These are phyloP conservation scores for Anableps anableps DNA, from an alignment of 2,797 vertebrate species.

Conservation along the genomic window DNA sequence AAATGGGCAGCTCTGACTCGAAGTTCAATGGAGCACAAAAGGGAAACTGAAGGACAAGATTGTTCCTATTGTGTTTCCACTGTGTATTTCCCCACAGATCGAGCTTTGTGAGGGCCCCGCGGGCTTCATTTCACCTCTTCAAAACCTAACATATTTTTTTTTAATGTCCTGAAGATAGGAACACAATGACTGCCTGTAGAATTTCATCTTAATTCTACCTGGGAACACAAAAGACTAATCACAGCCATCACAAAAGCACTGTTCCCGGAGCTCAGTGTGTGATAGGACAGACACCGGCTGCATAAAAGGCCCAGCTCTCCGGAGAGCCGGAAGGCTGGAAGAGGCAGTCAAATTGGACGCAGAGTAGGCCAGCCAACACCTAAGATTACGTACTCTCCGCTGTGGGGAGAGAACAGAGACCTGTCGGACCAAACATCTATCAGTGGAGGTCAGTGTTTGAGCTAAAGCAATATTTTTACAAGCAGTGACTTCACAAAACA, in stretches of 20 bases:
- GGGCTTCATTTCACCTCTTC: slow-evolving; percentile 83
- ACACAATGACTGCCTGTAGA: slow-evolving; percentile 82
- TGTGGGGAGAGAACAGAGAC: slow-evolving; percentile 37
- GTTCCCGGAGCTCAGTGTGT: slow-evolving; percentile 71
- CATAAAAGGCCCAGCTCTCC: slow-evolving; percentile 71
- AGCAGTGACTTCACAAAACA: slow-evolving; percentile 56
- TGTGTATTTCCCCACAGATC: slow-evolving; percentile 83
- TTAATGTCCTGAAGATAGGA: slow-evolving; percentile 80
- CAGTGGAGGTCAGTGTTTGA: slow-evolving; percentile 66
- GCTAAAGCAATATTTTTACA: slow-evolving; percentile 50
- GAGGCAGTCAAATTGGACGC: slow-evolving; percentile 65
- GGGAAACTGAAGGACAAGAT: slow-evolving; percentile 81
- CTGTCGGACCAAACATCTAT: slow-evolving; percentile 73
- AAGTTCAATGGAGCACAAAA: slow-evolving; percentile 80
- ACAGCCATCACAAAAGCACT: slow-evolving; percentile 81
- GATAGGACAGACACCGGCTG: slow-evolving; percentile 69
- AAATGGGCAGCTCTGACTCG: slow-evolving; percentile 75
- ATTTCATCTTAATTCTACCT: slow-evolving; percentile 86
- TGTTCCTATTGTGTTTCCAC: slow-evolving; percentile 78
- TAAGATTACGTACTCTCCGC: slow-evolving; percentile 58
- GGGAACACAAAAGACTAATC: slow-evolving; percentile 86
- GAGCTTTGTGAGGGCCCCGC: slow-evolving; percentile 74
- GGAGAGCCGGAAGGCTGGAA: slow-evolving; percentile 65
- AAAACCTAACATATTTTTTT: slow-evolving; percentile 80
- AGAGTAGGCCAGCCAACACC: slow-evolving; percentile 55